These are phyloP conservation scores for Lasioglossum pauxillum DNA, from an alignment of 2,888 invertebrate species.

Conservation along the genomic window DNA sequence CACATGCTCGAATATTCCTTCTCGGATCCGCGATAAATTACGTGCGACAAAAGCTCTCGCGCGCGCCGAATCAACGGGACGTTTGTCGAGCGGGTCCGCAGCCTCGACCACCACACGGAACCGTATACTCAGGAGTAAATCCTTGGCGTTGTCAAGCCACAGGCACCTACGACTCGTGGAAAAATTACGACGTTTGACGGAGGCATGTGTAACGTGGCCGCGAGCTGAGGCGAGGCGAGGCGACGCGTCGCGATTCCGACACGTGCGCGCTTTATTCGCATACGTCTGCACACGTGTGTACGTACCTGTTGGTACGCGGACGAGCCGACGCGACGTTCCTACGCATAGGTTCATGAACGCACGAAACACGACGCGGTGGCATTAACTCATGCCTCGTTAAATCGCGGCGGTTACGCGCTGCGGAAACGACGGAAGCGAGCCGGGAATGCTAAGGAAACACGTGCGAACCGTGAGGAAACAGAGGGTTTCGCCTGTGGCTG, in stretches of 20 bases:
- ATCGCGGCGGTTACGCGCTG: conserved; percentile 48
- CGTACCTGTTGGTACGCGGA: conserved; percentile 35
- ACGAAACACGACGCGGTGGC: conserved; percentile 53
- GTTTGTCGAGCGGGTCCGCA: not conserved
- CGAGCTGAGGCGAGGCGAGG: not conserved
- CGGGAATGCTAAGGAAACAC: conserved; percentile 40
- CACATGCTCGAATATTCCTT: conserved; percentile 26
- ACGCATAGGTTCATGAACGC: conserved; percentile 59
- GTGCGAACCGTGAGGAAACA: conserved; percentile 1
- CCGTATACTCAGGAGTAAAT: conserved; percentile 31
- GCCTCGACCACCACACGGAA: not conserved
- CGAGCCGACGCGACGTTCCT: conserved; percentile 33
- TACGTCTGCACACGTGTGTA: not conserved
- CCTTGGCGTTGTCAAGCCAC: conserved; percentile 29
- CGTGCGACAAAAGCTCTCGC: conserved; percentile 22
- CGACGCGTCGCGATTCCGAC: not conserved
- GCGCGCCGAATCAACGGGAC: conserved; percentile 34
- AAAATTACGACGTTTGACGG: conserved; percentile 62
- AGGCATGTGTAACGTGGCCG: conserved; percentile 41
- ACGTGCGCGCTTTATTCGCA: conserved; percentile 31
- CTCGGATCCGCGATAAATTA: conserved; percentile 35
- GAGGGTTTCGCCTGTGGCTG: conserved; percentile 38
- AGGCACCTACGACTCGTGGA: conserved; percentile 2
- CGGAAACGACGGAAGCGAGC: conserved; percentile 36
- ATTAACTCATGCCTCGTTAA: conserved; percentile 72